phyloP scores from a whole-genome alignment of 2,888 invertebrate species.

The Leucoptera coffeella region DNA sequence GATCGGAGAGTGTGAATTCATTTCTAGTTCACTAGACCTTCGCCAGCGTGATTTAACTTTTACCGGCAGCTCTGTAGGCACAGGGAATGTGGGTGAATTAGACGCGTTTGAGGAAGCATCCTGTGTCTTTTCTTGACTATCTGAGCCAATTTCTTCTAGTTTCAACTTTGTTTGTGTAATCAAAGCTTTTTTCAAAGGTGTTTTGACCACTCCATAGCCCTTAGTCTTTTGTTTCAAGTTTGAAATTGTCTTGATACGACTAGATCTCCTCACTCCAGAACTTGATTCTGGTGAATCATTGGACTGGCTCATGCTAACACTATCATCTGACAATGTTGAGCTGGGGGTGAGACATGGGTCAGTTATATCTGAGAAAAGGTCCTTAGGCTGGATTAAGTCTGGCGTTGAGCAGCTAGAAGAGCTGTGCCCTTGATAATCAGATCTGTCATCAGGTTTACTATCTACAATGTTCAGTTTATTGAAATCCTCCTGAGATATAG shows the following conservation, averaged over 20 bases:
- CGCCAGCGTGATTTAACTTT: constrained; percentile 78
- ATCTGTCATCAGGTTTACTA: constrained; percentile 12
- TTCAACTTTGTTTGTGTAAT: constrained; percentile 47
- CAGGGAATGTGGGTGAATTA: constrained; percentile 33
- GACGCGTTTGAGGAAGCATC: constrained; percentile 20
- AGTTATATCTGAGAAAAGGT: constrained; percentile 15
- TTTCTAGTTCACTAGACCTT: constrained; percentile 68
- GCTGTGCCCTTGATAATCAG: too few species aligned
- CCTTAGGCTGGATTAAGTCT: constrained; percentile 8
- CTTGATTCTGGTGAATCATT: constrained; percentile 45
- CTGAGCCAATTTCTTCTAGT: constrained; percentile 54
- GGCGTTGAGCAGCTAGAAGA: constrained; percentile 4
- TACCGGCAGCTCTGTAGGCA: constrained; percentile 59
- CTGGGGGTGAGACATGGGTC: constrained; percentile 41
- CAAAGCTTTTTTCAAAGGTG: constrained; percentile 38
- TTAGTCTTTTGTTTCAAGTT: constrained; percentile 60
- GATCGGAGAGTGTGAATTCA: constrained; percentile 43
- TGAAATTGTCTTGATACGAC: constrained; percentile 70
- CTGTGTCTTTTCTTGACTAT: constrained; percentile 33
- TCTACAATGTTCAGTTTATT: constrained; percentile 23
- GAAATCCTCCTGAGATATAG: constrained; percentile 22
- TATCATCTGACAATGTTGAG: constrained; percentile 38
- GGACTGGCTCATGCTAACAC: constrained; percentile 34
- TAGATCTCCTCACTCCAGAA: constrained; percentile 63
- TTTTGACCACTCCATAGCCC: constrained; percentile 60